These are phyloP conservation scores for Melinopterus prodromus DNA, from an alignment of 2,888 invertebrate genomes.

Conservation along the genomic window DNA sequence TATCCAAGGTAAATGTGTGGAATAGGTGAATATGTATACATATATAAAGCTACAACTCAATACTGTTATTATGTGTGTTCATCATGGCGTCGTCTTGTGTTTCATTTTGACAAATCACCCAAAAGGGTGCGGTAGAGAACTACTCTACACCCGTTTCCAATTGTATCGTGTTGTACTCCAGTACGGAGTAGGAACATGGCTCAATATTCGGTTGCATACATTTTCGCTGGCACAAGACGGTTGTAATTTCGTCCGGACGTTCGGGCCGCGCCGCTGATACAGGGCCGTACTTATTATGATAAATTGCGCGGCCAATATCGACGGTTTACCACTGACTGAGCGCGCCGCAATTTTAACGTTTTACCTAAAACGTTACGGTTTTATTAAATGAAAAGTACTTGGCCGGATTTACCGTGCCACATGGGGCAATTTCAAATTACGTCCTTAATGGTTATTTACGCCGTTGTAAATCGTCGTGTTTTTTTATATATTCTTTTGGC, in stretches of 20 bases:
- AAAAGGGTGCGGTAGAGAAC: not conserved
- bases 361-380: not conserved
- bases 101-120: not conserved
- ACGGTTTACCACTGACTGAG: conserved; percentile 4
- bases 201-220: not conserved
- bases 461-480: not conserved
- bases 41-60: not conserved
- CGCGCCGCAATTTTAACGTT: not conserved
- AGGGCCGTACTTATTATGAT: not conserved
- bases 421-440: conserved; percentile 4
- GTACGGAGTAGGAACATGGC: not conserved
- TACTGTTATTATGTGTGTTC: not conserved
- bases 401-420: not conserved
- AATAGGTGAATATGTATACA: not conserved
- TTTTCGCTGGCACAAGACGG: not conserved
- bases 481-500: not conserved
- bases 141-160: not conserved
- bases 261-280: not conserved
- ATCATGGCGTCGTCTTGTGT: not conserved
- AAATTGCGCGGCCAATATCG: not conserved
- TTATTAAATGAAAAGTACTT: conserved; percentile 4
- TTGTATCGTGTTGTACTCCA: not conserved
- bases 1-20: too few relatives aligned
- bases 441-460: conserved; percentile 4
- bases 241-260: not conserved